A percentile compares a stretch with the other conserved stretches of the same genome.
These are phyloP conservation scores for Protobothrops flavoviridis DNA, from an alignment of 2,113 vertebrate species.

Conservation along the genomic window DNA sequence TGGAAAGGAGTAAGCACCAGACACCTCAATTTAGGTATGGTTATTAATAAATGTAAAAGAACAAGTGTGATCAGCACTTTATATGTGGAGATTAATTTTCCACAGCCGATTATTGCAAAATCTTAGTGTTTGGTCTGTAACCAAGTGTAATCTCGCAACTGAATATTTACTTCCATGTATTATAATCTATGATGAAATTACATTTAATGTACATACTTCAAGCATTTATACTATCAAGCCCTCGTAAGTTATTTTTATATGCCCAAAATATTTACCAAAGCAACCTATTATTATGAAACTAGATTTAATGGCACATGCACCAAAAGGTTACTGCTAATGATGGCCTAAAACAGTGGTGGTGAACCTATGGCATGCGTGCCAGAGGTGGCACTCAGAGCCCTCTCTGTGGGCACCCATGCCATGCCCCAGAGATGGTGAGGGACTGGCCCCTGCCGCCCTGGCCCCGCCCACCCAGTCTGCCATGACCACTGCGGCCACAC, in stretches of 20 bases:
- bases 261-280: neutral
- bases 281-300: neutral
- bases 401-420: too few relatives aligned
- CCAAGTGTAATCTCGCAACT: neutral
- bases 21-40: neutral
- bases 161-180: neutral
- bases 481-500: too few relatives aligned
- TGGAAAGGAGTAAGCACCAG: neutral
- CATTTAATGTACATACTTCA: neutral
- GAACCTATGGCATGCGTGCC: too few relatives aligned
- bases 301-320: neutral
- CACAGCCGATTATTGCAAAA: neutral
- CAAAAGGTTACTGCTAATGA: neutral
- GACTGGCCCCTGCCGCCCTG: too few relatives aligned
- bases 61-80: neutral
- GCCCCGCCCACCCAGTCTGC: too few relatives aligned
- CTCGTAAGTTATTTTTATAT: conserved; percentile 2
- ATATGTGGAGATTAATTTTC: neutral
- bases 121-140: neutral
- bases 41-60: neutral
- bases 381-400: too few relatives aligned
- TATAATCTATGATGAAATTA: neutral
- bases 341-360: neutral
- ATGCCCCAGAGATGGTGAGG: too few relatives aligned
- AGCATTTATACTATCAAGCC: neutral